Evolutionary conservation across 2,888 invertebrate genomes (phyloP), one percentile per base, ranked within the genome.

Genomic region (Galerucella nymphaeae): DNA sequence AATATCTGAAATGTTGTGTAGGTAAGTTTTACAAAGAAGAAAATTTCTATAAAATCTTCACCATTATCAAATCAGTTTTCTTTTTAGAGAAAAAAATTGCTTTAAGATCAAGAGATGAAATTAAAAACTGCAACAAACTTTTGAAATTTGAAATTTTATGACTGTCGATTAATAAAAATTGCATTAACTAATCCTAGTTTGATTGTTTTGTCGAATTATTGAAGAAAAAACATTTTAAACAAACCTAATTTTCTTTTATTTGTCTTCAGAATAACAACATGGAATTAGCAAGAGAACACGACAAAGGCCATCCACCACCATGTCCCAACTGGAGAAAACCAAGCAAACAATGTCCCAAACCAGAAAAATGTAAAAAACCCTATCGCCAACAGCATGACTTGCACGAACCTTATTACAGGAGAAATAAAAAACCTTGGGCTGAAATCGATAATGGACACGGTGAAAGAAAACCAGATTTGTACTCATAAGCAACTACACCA

Each of bases 241-340:
- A 38, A 8, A 38, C 30, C 30, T 38, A 9, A 38, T 38, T 38
- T 9, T 1, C 9, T 53, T 10, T 53, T 2, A 53, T 16, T 16
- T 50, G 2, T 18, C 4, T 53, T 53, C 18, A 16, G 23, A 8
- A 53, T 18, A n/a, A 53, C 11, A 11, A 10, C 14, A 14, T 73
- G 61, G 59, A 66, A 30, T 42, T 69, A 42, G 65, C 62, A 42
- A 71, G 72, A 45, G 70, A 71, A 18, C 72, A 76, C 23, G 72
- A 77, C 64, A 71, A 73, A 67, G 74, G 75, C 14, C 53, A 72
- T 16, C 77, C 77, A 8, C 75, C 75, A 48, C 75, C 75, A 0
- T 77, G 77, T 50, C 53, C 41, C n/a, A 53, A 53, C 14, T 42
- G 66, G 20, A 66, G 48, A 16, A 70, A 72, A 16, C 61, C 63